Base-by-base conservation (phyloP, 2,113 vertebrate species). In the Coryphaenoides rupestris region DNA sequence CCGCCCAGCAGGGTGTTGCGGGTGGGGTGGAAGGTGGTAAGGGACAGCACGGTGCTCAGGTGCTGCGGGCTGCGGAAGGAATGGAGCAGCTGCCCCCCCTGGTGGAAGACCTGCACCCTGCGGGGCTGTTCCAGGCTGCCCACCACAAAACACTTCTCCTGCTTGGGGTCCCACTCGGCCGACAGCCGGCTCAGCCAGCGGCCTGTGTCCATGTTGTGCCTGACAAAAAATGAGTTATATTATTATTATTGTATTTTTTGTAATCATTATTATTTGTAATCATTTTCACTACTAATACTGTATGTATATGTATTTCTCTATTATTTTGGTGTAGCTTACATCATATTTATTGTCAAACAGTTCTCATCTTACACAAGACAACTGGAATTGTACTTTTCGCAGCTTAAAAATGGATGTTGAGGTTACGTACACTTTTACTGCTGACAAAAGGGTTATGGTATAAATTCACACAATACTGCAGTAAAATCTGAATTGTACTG, bases 91-190 rank as follows among this genome's bases (percentile, higher is more conserved):
- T 63, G 16, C 0, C 96, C 94, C 0, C 81, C 90, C 60, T 92
- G 90, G 0, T 91, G 92, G 84, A 91, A 95, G 46, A 94, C 71
- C 16, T 92, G 28, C 0, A 96, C 84, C 12, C 59, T 80, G 0
- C 92, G 72, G 0, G 92, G 92, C 4, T 60, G 79, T 0, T 56
- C 66, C 92, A 93, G 73, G 55, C 91, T 93, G 63, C 94, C 94
- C 62, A 95, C 87, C 16, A 91, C 76, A 14, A 96, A 86, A 75
- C 92, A 96, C 17, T 93, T 88, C 13, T 96, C 93, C 74, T 72
- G 89, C 33, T 93, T 95, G 14, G 95, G 94, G 82, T 98, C 95
- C 96, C 95, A 98, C 1, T 91, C 19, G 0, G 94, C 94, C n/a
- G 83, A 83, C 33, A 95, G 89, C 62, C 90, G 86, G 0, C 66